Evolutionary conservation across 2,888 invertebrate species (phyloP).

Genomic region (Sipha maydis): DNA sequence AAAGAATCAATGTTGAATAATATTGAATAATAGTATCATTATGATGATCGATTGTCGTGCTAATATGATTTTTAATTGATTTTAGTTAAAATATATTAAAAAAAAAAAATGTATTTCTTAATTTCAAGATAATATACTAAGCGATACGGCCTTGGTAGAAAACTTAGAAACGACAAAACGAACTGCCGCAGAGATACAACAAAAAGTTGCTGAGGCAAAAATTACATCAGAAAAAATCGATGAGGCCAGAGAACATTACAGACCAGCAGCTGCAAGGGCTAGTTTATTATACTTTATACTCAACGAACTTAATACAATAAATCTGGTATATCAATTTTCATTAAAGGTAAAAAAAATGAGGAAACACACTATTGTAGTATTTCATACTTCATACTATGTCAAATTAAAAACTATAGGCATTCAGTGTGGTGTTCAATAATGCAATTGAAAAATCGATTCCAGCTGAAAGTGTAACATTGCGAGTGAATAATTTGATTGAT

Average conservation of each 20-base stretch:
- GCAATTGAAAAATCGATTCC: constrained; percentile 90
- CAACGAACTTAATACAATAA: constrained; percentile 94
- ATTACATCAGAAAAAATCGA: constrained; percentile 92
- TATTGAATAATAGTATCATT: no score
- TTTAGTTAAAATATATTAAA: no score
- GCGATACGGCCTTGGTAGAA: constrained; percentile 93
- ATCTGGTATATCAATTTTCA: constrained; percentile 97
- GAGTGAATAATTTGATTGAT: constrained; percentile 91
- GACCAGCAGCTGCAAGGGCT: constrained; percentile 91
- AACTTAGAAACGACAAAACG: constrained; percentile 95
- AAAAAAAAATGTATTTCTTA: not conserved
- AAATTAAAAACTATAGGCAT: constrained; percentile 75
- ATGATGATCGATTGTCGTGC: no score
- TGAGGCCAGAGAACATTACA: constrained; percentile 87
- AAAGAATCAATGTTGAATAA: no score
- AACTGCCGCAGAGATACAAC: constrained; percentile 95
- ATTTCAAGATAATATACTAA: constrained; percentile 81
- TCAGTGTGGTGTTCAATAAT: constrained; percentile 97
- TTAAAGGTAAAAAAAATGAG: constrained; percentile 76
- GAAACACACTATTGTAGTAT: not conserved
- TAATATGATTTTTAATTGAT: no score
- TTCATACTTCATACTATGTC: not conserved
- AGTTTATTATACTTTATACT: constrained; percentile 94
- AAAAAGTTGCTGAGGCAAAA: constrained; percentile 91
- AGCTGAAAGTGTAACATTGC: constrained; percentile 78